A percentile compares a stretch with the other conserved stretches of the same genome.
phyloP scores from a whole-genome alignment of 1,140 invertebrate genomes.

The Drosophila triauraria region DNA sequence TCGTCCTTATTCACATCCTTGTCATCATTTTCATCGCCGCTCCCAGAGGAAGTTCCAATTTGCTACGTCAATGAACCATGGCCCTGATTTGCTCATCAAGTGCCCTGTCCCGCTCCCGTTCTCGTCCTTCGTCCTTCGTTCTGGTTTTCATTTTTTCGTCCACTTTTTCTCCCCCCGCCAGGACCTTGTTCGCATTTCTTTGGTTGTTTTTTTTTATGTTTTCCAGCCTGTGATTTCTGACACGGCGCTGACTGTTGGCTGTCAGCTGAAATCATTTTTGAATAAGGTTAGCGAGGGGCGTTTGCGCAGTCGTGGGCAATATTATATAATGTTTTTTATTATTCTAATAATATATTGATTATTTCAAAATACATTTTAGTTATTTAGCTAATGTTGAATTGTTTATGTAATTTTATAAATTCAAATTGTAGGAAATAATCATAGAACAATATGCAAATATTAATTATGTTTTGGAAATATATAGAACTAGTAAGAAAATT shows the following conservation, averaged over 20 bases:
- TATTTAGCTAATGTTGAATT: too few species aligned
- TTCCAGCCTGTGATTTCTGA: slow-evolving; percentile 59
- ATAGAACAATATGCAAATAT: too few species aligned
- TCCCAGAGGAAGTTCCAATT: slow-evolving; percentile 84
- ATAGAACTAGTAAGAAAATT: too few species aligned
- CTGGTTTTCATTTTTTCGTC: slow-evolving; percentile 14
- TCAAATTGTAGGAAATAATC: too few species aligned
- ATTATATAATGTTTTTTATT: too few species aligned
- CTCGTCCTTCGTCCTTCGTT: slow-evolving; percentile 23
- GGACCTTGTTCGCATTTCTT: slow-evolving; percentile 45
- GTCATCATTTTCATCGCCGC: slow-evolving; percentile 38
- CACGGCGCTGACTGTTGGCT: slow-evolving; percentile 66
- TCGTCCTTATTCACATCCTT: slow-evolving; percentile 18
- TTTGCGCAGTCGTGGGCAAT: not conserved
- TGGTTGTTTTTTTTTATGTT: slow-evolving; percentile 24
- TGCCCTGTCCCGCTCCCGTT: slow-evolving; percentile 13
- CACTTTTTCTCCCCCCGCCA: slow-evolving; percentile 13
- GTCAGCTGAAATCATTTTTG: slow-evolving; percentile 73
- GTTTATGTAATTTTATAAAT: too few species aligned
- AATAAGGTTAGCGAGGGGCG: slow-evolving; percentile 53
- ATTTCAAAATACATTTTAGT: too few species aligned
- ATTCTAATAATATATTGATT: too few species aligned
- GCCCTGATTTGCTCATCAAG: slow-evolving; percentile 66
- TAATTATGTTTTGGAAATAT: too few species aligned
- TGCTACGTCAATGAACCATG: slow-evolving; percentile 83